phyloP scores from a whole-genome alignment of 2,797 vertebrate species.

The Amphiprion clarkii region DNA sequence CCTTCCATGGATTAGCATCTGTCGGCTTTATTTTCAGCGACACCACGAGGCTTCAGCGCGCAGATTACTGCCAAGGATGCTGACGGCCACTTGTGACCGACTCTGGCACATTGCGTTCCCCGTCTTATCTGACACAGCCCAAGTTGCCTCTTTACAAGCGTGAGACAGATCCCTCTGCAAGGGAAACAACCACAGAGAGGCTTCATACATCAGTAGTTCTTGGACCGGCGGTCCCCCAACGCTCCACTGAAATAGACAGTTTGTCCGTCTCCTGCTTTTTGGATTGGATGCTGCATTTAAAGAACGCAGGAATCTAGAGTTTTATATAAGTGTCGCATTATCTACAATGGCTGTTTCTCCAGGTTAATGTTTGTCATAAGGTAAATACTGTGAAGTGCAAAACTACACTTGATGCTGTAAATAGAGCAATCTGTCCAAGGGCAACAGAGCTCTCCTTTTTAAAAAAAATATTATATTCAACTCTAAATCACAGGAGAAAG shows the following conservation, averaged over 20 bases:
- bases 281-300: conserved; percentile 41
- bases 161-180: conserved; percentile 58
- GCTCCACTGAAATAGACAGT: conserved; percentile 50
- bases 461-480: conserved; percentile 42
- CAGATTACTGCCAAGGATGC: conserved; percentile 63
- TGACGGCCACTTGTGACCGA: conserved; percentile 67
- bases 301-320: conserved; percentile 13
- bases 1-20: conserved; percentile 73
- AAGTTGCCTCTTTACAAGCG: conserved; percentile 60
- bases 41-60: conserved; percentile 38
- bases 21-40: conserved; percentile 71
- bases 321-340: neutral
- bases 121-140: conserved; percentile 68
- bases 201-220: conserved; percentile 66
- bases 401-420: conserved; percentile 51
- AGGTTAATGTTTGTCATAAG: conserved; percentile 13
- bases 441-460: conserved; percentile 58
- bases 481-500: conserved; percentile 66
- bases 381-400: conserved; percentile 7
- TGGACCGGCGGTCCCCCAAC: conserved; percentile 55
- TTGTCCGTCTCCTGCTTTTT: conserved; percentile 49
- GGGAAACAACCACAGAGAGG: conserved; percentile 52
- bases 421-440: conserved; percentile 75
- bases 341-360: neutral
- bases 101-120: conserved; percentile 50